Evolutionary conservation across 37 sponge, comb jelly and placozoan genomes (phyloP), one percentile per base, ranked within the genome.

Genomic region (Ianthella basta): DNA sequence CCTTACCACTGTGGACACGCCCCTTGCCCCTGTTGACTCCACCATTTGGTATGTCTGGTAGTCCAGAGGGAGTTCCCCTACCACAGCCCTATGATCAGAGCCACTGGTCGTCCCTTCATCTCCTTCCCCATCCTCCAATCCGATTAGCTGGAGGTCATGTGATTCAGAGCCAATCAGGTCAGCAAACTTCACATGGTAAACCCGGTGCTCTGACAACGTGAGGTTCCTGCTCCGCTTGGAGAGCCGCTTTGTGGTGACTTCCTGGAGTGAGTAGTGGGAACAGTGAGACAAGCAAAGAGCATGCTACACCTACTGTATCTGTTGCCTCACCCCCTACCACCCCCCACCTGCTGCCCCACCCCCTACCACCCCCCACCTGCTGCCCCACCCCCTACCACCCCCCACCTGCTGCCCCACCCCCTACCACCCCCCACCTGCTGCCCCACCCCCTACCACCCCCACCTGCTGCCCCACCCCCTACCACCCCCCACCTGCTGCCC

Each of bases 11-110:
- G 20, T 34, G 32, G 55, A 80, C 60, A 92, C 83, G 1, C 92
- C 92, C n/a, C 38, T 15, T 18, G 89, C 86, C 0, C 92, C 92
- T 56, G 15, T 30, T 64, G 82, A 66, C 59, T 92, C 92, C 24
- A 92, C 56, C 20, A 85, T 32, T 15, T 78, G 60, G 77, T 86
- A 88, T 1, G 50, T 83, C 41, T 92, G 92, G 56, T 81, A 61
- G 63, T 78, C 73, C 39, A 92, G 44, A 3, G 89, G 89, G 4
- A 88, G 72, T 56, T 92, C 92, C 29, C 59, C 67, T 29, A 91
- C 79, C 50, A 91, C 38, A 15, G 83, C 78, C 10, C 36, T 86
- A 54, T 59, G 72, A 16, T 10, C 55, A 54, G 25, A 15, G 53
- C 1, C 33, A n/a, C n/a, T 6, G 25, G 65, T 10, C 27, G 18